Conservation (phyloP, 2,888 invertebrate genomes). For the Sympetrum striolatum region DNA sequence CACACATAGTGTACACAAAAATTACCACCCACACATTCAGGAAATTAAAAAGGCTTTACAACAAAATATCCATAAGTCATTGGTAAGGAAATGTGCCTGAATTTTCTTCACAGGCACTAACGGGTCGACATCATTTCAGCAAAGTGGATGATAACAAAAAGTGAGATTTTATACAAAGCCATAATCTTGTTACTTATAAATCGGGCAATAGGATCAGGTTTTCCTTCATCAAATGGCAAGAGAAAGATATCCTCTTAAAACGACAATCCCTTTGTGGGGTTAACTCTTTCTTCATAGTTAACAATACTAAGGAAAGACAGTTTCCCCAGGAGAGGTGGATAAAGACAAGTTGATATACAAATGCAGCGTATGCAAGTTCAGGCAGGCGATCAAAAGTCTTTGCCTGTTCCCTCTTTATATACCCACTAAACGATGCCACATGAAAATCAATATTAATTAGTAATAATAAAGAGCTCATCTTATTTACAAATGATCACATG, state of each 20-base stretch:
- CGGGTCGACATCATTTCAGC: conserved; percentile 13
- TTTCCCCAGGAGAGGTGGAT: neutral
- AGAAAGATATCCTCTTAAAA: neutral
- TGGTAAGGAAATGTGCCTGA: neutral
- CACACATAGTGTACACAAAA: neutral
- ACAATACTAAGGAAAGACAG: neutral
- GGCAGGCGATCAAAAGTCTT: neutral
- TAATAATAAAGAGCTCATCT: conserved; percentile 19
- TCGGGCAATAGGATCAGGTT: conserved; percentile 2
- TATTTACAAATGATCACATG: conserved; percentile 39
- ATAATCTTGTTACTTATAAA: neutral
- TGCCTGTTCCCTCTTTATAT: neutral
- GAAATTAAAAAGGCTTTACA: neutral
- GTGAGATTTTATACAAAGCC: conserved; percentile 17
- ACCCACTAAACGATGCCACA: conserved; percentile 4
- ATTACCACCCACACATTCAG: conserved; percentile 16
- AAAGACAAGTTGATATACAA: neutral
- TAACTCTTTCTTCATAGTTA: neutral
- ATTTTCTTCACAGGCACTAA: neutral
- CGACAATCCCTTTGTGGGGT: conserved; percentile 7
- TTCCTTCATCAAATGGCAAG: neutral
- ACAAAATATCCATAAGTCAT: neutral
- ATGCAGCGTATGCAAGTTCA: neutral
- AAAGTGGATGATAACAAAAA: conserved; percentile 14
- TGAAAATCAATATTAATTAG: neutral